Conservation (phyloP, 2,888 invertebrate species). For the Eristalinus aeneus region DNA sequence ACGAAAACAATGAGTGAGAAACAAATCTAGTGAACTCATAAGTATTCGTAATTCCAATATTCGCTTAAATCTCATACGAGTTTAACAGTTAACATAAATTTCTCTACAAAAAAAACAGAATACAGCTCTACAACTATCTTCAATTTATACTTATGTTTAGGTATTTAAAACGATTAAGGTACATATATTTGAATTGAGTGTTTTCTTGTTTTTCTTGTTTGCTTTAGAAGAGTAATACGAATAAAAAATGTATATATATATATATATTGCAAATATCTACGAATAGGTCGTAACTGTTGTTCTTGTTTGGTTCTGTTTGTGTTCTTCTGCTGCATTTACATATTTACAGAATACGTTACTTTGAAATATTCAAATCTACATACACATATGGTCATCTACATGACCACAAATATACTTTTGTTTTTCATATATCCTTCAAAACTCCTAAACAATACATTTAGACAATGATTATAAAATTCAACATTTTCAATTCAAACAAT, state of each 20-base stretch:
- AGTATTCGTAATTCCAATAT: not conserved
- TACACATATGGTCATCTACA: not conserved
- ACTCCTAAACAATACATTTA: constrained; percentile 62
- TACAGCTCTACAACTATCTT: constrained; percentile 11
- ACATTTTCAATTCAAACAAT: constrained; percentile 27
- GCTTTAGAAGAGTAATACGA: constrained; percentile 15
- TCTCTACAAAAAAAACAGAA: constrained; percentile 16
- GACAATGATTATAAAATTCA: constrained; percentile 41
- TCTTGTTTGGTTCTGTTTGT: constrained; percentile 24
- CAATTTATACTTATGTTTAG: constrained; percentile 9
- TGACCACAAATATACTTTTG: not conserved
- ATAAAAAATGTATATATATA: constrained; percentile 22
- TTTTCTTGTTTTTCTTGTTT: not conserved
- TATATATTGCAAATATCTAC: constrained; percentile 33
- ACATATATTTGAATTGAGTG: constrained; percentile 58
- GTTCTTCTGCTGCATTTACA: constrained; percentile 34
- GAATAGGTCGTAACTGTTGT: constrained; percentile 15
- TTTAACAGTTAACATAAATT: constrained; percentile 3
- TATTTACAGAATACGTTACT: constrained; percentile 48
- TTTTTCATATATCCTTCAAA: constrained; percentile 1
- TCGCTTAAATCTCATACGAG: not conserved
- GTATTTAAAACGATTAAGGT: constrained; percentile 39
- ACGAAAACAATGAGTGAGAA: not conserved
- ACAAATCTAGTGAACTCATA: not conserved
- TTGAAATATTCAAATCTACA: not conserved